phyloP scores from a whole-genome alignment of 2,797 vertebrate species.

The Leptatherina wallacei region DNA sequence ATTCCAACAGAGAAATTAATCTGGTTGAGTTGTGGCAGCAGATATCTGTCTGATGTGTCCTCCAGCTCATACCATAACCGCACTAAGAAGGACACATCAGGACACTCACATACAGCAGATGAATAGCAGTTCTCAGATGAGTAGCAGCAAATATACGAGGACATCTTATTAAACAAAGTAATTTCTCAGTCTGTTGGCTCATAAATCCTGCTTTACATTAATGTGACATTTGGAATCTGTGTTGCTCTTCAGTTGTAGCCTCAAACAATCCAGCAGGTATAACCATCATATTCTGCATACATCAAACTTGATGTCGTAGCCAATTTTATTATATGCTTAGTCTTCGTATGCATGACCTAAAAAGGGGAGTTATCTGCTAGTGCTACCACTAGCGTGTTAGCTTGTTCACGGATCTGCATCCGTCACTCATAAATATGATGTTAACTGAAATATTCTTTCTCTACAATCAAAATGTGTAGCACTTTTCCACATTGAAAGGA shows the following conservation, averaged over 20 bases:
- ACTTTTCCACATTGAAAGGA: too few species aligned
- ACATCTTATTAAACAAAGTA: neutral
- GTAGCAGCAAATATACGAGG: neutral
- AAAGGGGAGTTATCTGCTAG: too few species aligned
- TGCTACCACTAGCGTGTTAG: too few species aligned
- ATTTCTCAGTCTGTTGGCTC: neutral
- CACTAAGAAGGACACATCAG: neutral
- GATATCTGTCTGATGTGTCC: neutral
- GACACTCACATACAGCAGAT: too few species aligned
- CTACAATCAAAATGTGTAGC: neutral
- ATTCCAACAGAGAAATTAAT: neutral
- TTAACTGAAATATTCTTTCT: neutral
- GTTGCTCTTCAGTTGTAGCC: neutral
- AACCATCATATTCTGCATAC: neutral
- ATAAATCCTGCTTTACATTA: neutral
- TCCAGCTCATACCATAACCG: neutral
- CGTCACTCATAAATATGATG: neutral
- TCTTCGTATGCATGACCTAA: too few species aligned
- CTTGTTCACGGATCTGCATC: neutral
- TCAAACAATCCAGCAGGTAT: neutral
- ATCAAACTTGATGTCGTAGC: neutral
- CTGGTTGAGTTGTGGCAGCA: neutral
- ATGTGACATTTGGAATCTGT: neutral
- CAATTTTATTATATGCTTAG: neutral
- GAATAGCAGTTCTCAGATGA: too few species aligned